Evolutionary conservation across 2,113 vertebrate species (phyloP).

Genomic region (Rafetus swinhoei): DNA sequence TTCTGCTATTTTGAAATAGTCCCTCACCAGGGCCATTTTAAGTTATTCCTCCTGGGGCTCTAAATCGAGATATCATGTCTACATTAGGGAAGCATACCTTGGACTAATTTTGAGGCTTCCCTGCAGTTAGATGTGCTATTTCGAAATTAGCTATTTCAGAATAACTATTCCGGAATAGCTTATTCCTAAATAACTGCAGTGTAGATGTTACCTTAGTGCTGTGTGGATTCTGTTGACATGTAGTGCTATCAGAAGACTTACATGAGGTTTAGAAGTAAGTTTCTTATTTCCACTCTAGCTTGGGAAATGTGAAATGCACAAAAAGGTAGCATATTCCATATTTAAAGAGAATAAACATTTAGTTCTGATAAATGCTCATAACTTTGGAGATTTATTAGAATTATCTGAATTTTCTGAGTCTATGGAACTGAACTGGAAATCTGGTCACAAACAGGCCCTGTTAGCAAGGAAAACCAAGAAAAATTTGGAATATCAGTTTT

Average conservation of each 20-base stretch:
- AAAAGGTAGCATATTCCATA: not conserved
- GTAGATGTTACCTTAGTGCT: not conserved
- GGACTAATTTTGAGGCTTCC: no score
- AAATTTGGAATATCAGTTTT: not conserved
- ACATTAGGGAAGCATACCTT: no score
- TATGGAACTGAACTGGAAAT: rapidly evolving
- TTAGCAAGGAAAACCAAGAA: not conserved
- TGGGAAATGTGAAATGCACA: not conserved
- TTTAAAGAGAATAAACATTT: not conserved
- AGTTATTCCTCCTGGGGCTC: no score
- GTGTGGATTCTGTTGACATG: not conserved
- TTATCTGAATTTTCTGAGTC: not conserved
- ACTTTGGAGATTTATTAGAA: not conserved
- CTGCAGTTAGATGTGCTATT: no score
- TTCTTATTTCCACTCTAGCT: not conserved
- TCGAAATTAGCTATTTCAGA: no score
- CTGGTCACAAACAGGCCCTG: not conserved
- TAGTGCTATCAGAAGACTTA: not conserved
- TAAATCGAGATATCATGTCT: no score
- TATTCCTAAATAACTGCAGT: no score
- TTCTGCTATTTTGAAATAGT: no score
- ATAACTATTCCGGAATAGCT: no score
- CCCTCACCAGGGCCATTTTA: no score
- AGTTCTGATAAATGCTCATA: not conserved
- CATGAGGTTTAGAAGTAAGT: not conserved